These are phyloP conservation scores for Poecilia velifera DNA, from an alignment of 2,797 vertebrate genomes.

Conservation along the genomic window DNA sequence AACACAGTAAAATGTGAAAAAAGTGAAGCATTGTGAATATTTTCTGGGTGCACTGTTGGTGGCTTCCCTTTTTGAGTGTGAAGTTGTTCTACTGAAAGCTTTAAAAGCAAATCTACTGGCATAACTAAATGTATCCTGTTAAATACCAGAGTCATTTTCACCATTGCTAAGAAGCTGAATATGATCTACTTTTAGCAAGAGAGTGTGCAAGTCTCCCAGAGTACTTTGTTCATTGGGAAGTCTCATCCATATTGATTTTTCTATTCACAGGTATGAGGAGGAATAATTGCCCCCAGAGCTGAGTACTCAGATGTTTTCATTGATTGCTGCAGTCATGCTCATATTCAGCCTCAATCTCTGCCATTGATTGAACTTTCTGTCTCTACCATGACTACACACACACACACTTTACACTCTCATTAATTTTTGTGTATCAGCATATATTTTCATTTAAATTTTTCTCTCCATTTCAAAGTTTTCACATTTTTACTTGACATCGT, in stretches of 20 bases:
- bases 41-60: background rate
- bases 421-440: too few species aligned
- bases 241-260: conserved; percentile 43
- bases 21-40: background rate
- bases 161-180: background rate
- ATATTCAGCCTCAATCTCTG: conserved; percentile 24
- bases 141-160: background rate
- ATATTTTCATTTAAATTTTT: too few species aligned
- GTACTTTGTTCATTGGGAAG: conserved; percentile 6
- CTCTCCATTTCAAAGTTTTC: too few species aligned
- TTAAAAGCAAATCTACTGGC: background rate
- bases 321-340: conserved; percentile 29
- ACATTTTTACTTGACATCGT: too few species aligned
- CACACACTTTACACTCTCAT: background rate
- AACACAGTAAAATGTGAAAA: too few species aligned
- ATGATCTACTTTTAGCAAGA: background rate
- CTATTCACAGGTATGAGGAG: conserved; percentile 30
- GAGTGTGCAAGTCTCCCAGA: background rate
- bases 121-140: background rate
- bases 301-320: conserved; percentile 30
- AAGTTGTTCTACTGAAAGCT: background rate
- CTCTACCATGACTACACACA: background rate
- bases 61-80: background rate
- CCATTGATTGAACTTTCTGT: conserved; percentile 1
- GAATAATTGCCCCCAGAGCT: conserved; percentile 29